Evolutionary conservation across 2,888 invertebrate genomes (phyloP), one percentile per base, ranked within the genome.

Genomic region (Halocaridina rubra): DNA sequence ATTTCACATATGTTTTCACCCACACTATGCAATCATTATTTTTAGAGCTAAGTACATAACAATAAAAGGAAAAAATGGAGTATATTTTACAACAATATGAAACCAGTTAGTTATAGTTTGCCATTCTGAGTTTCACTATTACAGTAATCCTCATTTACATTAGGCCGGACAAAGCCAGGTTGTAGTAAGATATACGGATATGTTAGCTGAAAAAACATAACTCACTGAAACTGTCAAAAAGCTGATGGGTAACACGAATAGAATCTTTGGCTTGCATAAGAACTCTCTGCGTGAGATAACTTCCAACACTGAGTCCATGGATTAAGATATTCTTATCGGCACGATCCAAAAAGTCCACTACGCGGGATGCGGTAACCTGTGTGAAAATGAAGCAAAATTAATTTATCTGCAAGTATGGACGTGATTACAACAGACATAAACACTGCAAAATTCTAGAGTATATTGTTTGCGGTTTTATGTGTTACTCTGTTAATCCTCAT

Each of bases 191-290:
- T 24, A 19, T 0, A 2, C 3, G 7, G 24, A 13, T 2, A 75
- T 27, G 4, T n/a, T n/a, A n/a, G n/a, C n/a, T n/a, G n/a, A 24
- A 13, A 24, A n/a, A 7, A 3, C 19, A 22, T 13, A 27, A 84
- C 86, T 86, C 33, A 86, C 86, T 87, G 77, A 87, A 85, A 53
- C 84, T 85, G 64, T 87, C 87, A 32, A 75, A 85, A n/a, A 87
- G 80, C 32, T 82, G 87, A 29, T 87, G 87, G 10, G 85, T 59
- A 19, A 87, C 71, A 16, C 57, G 75, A 29, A 64, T 57, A 46
- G 74, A 75, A 57, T 81, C 74, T 27, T 30, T 67, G 19, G 84
- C 84, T 1, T 19, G 72, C 76, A 85, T 82, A 3, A 88, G 74
- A 32, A 88, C 85, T 24, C 85, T 76, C 27, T 82, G 82, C 13